Conservation (phyloP, 2,888 invertebrate genomes). For the Siphlonurus alternatus region DNA sequence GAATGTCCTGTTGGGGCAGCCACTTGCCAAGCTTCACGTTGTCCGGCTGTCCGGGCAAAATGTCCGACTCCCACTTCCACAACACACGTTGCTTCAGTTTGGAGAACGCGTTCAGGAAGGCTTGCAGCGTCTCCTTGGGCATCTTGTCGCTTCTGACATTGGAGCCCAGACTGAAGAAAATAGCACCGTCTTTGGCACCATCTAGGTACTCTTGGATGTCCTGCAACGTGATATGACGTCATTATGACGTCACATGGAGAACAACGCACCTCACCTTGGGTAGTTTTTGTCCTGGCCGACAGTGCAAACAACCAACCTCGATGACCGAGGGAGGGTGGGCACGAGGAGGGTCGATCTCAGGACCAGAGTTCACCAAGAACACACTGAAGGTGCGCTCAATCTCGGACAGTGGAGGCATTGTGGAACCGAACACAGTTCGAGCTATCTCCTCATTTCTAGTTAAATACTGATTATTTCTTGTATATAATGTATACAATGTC, state of each 20-base stretch:
- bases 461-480: not conserved
- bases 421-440: conserved; percentile 20
- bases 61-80: conserved; percentile 32
- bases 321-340: conserved; percentile 15
- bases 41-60: conserved; percentile 22
- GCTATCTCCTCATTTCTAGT: conserved; percentile 15
- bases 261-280: conserved; percentile 17
- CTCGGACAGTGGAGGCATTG: conserved; percentile 22
- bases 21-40: conserved; percentile 30
- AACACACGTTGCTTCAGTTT: conserved; percentile 27
- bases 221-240: too few species aligned
- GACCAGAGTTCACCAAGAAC: conserved; percentile 17
- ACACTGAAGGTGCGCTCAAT: conserved; percentile 18
- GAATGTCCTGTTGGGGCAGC: conserved; percentile 27
- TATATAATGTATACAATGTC: not conserved
- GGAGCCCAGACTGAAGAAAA: conserved; percentile 33
- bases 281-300: conserved; percentile 9
- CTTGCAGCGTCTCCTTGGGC: conserved; percentile 23
- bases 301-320: conserved; percentile 15
- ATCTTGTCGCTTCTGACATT: conserved; percentile 28
- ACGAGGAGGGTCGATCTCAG: conserved; percentile 14
- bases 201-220: conserved; percentile 28
- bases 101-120: conserved; percentile 27
- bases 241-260: too few species aligned
- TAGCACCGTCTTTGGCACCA: conserved; percentile 27